These are phyloP conservation scores for Macquaria australasica DNA, from an alignment of 2,113 vertebrate species.

Conservation along the genomic window DNA sequence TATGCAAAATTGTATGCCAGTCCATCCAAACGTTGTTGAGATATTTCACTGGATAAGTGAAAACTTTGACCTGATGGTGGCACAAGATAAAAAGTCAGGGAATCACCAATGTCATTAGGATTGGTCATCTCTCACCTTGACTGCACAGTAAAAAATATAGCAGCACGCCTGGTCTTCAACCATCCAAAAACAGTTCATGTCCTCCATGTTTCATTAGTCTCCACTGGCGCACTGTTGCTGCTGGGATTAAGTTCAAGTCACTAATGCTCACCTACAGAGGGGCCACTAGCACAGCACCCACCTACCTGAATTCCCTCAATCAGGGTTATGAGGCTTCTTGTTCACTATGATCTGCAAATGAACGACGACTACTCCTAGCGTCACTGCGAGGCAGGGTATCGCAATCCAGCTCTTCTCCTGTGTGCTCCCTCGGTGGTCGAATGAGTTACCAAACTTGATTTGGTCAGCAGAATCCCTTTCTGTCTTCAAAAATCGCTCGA, in stretches of 20 bases:
- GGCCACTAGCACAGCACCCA: too few species aligned
- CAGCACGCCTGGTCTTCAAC: neutral
- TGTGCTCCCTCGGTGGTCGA: too few species aligned
- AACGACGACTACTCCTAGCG: too few species aligned
- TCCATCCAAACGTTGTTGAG: neutral
- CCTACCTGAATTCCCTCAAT: too few species aligned
- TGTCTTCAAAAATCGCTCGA: neutral
- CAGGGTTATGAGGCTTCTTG: too few species aligned
- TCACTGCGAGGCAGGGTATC: too few species aligned
- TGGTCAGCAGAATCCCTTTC: too few species aligned
- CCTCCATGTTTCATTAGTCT: neutral
- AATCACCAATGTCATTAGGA: neutral
- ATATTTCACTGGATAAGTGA: neutral
- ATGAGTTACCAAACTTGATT: too few species aligned
- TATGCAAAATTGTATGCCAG: neutral
- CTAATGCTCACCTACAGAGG: too few species aligned
- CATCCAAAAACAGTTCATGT: neutral
- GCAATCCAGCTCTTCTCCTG: neutral
- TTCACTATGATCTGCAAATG: too few species aligned
- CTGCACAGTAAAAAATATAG: neutral
- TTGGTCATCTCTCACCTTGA: neutral
- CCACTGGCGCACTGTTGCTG: neutral
- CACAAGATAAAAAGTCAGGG: neutral
- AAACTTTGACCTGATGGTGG: neutral
- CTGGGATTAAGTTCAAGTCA: neutral